Evolutionary conservation across 2,888 invertebrate genomes (phyloP).

Genomic region (Drosophila infuscata): DNA sequence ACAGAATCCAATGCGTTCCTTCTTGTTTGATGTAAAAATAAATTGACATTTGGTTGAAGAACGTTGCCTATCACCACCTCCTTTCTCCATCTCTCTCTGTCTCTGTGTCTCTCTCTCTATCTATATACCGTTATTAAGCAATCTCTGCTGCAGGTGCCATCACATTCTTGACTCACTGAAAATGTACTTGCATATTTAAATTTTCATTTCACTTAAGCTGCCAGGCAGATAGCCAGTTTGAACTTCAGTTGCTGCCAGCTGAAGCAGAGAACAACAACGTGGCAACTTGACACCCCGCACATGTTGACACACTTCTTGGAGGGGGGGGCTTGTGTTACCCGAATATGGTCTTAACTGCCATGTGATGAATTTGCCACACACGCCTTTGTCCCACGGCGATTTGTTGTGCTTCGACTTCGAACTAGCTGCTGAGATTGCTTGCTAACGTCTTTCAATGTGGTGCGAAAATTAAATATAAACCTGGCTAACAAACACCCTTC

Average conservation of each 20-base stretch:
- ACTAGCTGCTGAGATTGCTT: constrained; percentile 61
- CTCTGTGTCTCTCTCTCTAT: background rate
- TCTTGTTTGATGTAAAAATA: constrained; percentile 69
- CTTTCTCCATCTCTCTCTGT: background rate
- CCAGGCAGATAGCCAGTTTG: constrained; percentile 19
- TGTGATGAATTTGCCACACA: constrained; percentile 59
- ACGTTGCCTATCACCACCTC: constrained; percentile 9
- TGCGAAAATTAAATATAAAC: background rate
- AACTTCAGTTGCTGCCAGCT: constrained; percentile 11
- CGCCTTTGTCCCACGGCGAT: constrained; percentile 48
- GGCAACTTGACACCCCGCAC: constrained; percentile 20
- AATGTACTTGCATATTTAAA: constrained; percentile 77
- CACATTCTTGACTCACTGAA: constrained; percentile 40
- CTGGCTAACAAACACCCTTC: constrained; percentile 5
- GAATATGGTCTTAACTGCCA: constrained; percentile 8
- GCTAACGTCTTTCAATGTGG: constrained; percentile 12
- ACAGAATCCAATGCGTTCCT: constrained; percentile 32
- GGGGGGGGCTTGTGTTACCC: background rate
- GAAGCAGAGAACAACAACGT: constrained; percentile 19
- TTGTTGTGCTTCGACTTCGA: constrained; percentile 29
- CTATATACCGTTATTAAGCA: background rate
- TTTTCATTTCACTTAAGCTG: constrained; percentile 46
- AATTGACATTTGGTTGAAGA: constrained; percentile 79
- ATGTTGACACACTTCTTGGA: constrained; percentile 61
- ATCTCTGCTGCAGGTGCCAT: constrained; percentile 65